Evolutionary conservation across 1,140 invertebrate genomes (phyloP).

Genomic region (Apis florea): DNA sequence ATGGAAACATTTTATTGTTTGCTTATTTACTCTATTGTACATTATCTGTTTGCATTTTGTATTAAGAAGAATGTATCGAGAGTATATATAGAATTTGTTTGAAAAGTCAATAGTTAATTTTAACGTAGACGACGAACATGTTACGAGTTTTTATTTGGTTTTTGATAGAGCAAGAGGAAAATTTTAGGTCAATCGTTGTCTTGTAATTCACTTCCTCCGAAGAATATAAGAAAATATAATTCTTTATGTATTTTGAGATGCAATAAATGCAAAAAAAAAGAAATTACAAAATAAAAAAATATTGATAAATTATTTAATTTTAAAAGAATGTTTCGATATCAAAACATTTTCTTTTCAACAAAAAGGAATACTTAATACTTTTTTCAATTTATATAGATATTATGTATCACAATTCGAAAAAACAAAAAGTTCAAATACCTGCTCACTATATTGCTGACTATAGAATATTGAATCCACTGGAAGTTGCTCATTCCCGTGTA

Average conservation of each 20-base stretch:
- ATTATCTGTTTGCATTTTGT: background rate
- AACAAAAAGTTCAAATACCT: constrained; percentile 61
- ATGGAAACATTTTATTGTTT: background rate
- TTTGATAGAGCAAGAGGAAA: background rate
- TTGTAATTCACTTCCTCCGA: too few relatives aligned
- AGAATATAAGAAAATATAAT: too few relatives aligned
- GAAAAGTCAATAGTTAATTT: background rate
- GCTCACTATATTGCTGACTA: constrained; percentile 80
- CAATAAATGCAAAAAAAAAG: too few relatives aligned
- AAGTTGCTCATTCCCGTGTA: constrained; percentile 81
- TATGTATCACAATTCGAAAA: background rate
- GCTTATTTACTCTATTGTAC: background rate
- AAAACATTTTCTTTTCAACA: background rate
- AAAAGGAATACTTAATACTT: background rate
- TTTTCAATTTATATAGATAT: background rate
- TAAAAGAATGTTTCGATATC: background rate
- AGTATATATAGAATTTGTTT: background rate
- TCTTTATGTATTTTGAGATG: too few relatives aligned
- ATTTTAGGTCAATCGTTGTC: too few relatives aligned
- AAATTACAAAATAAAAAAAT: too few relatives aligned
- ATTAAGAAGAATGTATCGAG: too few relatives aligned
- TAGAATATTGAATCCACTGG: constrained; percentile 83
- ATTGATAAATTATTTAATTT: too few relatives aligned
- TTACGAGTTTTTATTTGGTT: background rate
- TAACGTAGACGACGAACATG: background rate